These are phyloP conservation scores for Dryococelus australis DNA, from an alignment of 2,888 invertebrate species.

Conservation along the genomic window DNA sequence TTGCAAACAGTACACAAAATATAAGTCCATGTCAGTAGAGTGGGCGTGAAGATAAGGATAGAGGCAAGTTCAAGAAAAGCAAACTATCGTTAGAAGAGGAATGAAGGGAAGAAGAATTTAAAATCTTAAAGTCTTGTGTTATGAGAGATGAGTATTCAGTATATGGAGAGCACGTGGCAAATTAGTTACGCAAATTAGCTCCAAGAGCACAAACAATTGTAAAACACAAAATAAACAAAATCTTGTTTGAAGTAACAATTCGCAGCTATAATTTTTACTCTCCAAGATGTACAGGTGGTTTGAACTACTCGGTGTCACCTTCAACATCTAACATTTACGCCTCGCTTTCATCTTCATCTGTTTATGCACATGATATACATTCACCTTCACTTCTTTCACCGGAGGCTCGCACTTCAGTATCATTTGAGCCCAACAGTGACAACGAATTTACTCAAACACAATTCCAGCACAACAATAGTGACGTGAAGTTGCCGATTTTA, in stretches of 20 bases:
- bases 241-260: constrained; percentile 20
- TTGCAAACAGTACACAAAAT: neutral
- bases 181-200: neutral
- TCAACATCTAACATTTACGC: no score
- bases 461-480: no score
- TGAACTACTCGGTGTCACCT: no score
- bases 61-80: neutral
- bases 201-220: neutral
- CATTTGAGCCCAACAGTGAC: neutral
- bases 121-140: neutral
- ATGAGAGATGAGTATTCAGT: constrained; percentile 6
- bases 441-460: neutral
- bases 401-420: neutral
- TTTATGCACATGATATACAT: neutral
- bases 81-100: neutral
- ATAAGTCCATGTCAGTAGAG: no score
- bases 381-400: neutral
- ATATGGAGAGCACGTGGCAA: constrained; percentile 21
- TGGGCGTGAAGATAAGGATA: neutral
- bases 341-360: neutral
- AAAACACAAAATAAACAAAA: constrained; percentile 16
- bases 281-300: neutral
- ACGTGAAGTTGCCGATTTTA: no score
- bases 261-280: neutral
- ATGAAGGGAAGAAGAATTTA: neutral